Evolutionary conservation across 2,888 invertebrate genomes (phyloP).

Genomic region (Cheilosia grossa): DNA sequence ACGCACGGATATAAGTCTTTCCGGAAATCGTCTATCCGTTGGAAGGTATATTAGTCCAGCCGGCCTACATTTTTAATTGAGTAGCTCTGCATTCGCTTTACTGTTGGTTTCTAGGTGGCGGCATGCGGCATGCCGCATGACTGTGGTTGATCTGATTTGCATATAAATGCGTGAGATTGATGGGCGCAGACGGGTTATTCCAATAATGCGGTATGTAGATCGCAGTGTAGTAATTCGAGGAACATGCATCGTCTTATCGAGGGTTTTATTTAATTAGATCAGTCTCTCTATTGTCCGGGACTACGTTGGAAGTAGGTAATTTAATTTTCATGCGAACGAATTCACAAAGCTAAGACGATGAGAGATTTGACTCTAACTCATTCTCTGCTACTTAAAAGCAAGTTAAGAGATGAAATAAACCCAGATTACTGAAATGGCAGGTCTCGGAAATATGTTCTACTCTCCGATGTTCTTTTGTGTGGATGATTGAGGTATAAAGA

Average conservation of each 20-base stretch:
- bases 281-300: constrained; percentile 15
- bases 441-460: constrained; percentile 43
- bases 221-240: constrained; percentile 34
- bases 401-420: constrained; percentile 40
- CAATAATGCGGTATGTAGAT: no score
- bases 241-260: constrained; percentile 14
- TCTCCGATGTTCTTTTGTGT: constrained; percentile 1
- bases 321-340: constrained; percentile 34
- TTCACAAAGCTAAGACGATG: constrained; percentile 6
- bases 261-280: constrained; percentile 25
- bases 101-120: constrained; percentile 6
- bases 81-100: constrained; percentile 27
- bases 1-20: constrained; percentile 43
- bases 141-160: constrained; percentile 32
- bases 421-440: constrained; percentile 33
- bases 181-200: no score
- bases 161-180: constrained; percentile 37
- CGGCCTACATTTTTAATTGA: constrained; percentile 65
- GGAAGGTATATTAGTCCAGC: constrained; percentile 1
- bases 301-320: no score
- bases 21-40: constrained; percentile 24
- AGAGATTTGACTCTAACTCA: not conserved
- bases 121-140: not conserved
- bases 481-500: not conserved
- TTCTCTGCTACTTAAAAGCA: constrained; percentile 44